phyloP scores from a whole-genome alignment of 2,113 vertebrate species.

The Oncorhynchus tshawytscha region DNA sequence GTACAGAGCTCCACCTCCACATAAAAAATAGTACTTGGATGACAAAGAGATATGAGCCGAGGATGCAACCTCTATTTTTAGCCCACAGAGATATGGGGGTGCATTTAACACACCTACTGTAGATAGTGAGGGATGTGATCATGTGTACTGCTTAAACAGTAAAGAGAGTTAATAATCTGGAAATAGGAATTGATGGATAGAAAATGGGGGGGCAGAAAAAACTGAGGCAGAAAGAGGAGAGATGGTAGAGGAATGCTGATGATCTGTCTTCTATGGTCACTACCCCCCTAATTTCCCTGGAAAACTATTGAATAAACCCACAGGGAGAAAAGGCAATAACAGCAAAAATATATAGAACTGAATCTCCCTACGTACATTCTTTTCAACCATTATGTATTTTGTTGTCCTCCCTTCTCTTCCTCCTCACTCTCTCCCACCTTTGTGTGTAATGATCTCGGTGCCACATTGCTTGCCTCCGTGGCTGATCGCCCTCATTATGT shows the following conservation, averaged over 20 bases:
- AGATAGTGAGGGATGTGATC: not conserved
- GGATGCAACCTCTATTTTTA: constrained; percentile 66
- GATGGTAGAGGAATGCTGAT: not conserved
- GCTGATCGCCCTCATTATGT: constrained; percentile 46
- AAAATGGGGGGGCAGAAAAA: not conserved
- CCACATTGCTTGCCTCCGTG: constrained; percentile 34
- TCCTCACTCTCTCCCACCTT: not conserved
- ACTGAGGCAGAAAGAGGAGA: not conserved
- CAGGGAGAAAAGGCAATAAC: not conserved
- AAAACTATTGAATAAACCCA: not conserved
- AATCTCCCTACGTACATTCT: not conserved
- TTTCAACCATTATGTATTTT: constrained; percentile 3
- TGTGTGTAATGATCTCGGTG: constrained; percentile 25
- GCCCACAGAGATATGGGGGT: constrained; percentile 39
- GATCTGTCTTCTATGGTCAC: constrained; percentile 6
- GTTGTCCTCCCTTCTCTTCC: constrained; percentile 15
- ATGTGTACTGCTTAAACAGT: not conserved
- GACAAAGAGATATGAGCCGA: constrained; percentile 56
- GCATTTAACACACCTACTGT: constrained; percentile 34
- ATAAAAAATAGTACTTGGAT: constrained; percentile 54
- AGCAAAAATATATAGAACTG: not conserved
- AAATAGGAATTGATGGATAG: not conserved
- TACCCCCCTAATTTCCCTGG: not conserved
- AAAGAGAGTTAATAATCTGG: not conserved
- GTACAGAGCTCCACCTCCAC: constrained; percentile 40